phyloP scores from a whole-genome alignment of 2,888 invertebrate genomes.

The Polydrusus pterygomalis region DNA sequence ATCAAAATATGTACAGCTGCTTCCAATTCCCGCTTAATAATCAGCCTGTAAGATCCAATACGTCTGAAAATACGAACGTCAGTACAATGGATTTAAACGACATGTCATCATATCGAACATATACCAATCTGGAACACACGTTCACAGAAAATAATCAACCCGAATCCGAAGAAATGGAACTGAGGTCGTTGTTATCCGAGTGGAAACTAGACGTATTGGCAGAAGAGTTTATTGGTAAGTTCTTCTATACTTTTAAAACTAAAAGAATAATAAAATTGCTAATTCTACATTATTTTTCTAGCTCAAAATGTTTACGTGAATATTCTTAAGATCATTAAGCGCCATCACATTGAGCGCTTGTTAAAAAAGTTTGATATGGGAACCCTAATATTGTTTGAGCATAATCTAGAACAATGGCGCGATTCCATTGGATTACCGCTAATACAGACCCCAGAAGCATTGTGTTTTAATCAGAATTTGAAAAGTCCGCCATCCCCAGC shows the following conservation, averaged over 20 bases:
- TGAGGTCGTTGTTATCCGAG: neutral
- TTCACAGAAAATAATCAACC: neutral
- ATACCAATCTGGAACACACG: neutral
- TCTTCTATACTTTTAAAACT: neutral
- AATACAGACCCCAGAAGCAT: no score
- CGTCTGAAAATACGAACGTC: neutral
- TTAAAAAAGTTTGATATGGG: no score
- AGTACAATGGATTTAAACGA: neutral
- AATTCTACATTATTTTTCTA: no score
- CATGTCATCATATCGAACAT: neutral
- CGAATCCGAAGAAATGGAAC: neutral
- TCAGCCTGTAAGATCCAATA: neutral
- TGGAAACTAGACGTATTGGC: neutral
- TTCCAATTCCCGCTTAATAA: neutral
- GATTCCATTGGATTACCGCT: no score
- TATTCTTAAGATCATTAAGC: no score
- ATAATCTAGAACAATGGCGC: no score
- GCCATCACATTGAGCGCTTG: no score
- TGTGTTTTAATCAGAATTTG: no score
- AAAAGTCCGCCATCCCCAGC: no score
- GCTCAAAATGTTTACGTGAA: no score
- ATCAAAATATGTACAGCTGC: neutral
- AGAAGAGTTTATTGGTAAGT: neutral
- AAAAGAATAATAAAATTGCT: no score
- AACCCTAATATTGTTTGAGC: no score